Conservation (phyloP, 2,888 invertebrate genomes). For the Orthosia gothica region DNA sequence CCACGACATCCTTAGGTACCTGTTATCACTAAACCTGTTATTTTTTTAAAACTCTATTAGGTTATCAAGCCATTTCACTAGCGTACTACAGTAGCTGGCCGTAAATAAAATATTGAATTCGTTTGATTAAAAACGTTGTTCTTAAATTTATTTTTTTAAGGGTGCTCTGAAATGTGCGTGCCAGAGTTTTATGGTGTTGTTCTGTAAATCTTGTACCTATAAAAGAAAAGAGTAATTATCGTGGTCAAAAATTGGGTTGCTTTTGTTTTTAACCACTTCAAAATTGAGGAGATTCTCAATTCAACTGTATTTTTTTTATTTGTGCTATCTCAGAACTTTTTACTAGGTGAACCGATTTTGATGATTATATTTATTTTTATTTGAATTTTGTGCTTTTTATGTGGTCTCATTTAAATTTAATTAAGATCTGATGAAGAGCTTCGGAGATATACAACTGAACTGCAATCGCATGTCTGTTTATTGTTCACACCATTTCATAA, state of each 20-base stretch:
- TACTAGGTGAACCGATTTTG: no score
- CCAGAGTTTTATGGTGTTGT: not conserved
- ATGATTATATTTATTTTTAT: no score
- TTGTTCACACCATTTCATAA: no score
- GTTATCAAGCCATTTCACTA: slow-evolving; percentile 32
- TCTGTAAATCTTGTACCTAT: no score
- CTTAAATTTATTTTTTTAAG: slow-evolving; percentile 15
- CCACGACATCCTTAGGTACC: slow-evolving; percentile 48
- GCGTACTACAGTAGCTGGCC: slow-evolving; percentile 40
- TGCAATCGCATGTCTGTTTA: no score
- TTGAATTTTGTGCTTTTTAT: no score
- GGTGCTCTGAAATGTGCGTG: not conserved
- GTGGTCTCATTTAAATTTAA: no score
- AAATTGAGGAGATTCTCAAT: no score
- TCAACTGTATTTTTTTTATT: no score
- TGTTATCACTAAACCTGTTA: slow-evolving; percentile 60
- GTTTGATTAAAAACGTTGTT: slow-evolving; percentile 19
- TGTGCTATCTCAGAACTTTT: no score
- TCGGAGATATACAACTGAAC: no score
- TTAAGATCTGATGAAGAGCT: no score
- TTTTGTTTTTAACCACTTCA: not conserved
- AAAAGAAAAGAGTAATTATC: not conserved
- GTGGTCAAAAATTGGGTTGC: not conserved
- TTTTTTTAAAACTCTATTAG: slow-evolving; percentile 51
- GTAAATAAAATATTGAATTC: slow-evolving; percentile 9